phyloP scores from a whole-genome alignment of 2,888 invertebrate species.

The Limnephilus lunatus region DNA sequence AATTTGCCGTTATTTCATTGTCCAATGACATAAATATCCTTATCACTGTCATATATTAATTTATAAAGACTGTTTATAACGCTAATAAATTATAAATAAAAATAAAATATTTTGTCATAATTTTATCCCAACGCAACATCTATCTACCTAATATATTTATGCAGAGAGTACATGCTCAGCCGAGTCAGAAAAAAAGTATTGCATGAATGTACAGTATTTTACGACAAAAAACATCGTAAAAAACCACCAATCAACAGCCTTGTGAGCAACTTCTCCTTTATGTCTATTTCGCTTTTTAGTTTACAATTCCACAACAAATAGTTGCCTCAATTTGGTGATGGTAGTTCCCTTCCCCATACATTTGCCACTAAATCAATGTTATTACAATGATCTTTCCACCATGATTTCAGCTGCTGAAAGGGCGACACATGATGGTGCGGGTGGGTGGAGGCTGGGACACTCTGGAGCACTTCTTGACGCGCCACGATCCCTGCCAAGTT shows the following conservation, averaged over 20 bases:
- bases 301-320: not conserved
- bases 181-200: not conserved
- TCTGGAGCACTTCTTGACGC: conserved; percentile 92
- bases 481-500: conserved; percentile 92
- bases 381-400: conserved; percentile 30
- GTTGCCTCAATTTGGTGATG: not conserved
- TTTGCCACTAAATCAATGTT: not conserved
- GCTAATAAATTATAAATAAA: too few relatives aligned
- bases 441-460: conserved; percentile 97
- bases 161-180: not conserved
- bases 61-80: too few relatives aligned
- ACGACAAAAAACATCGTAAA: too few relatives aligned
- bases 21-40: too few relatives aligned
- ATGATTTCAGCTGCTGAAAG: conserved; percentile 86
- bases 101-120: too few relatives aligned
- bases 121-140: too few relatives aligned
- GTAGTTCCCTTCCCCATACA: not conserved
- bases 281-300: not conserved
- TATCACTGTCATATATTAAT: too few relatives aligned
- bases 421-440: conserved; percentile 96
- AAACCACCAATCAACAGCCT: not conserved
- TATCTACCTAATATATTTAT: not conserved
- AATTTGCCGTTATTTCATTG: too few relatives aligned
- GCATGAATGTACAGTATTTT: too few relatives aligned
- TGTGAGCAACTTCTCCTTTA: not conserved